phyloP scores from a whole-genome alignment of 2,888 invertebrate genomes.

The Apamea sordens region DNA sequence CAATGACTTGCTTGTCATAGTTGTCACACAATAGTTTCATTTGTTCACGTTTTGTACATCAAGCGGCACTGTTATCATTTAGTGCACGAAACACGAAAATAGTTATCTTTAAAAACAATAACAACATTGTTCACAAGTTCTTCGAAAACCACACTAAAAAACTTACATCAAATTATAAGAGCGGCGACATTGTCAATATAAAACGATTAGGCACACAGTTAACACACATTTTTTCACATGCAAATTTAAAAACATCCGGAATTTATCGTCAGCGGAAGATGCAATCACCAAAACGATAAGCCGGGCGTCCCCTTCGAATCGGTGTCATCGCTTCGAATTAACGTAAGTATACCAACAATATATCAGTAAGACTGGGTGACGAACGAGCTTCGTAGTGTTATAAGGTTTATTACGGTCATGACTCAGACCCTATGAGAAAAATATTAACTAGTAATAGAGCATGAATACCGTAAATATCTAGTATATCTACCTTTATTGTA shows the following conservation, averaged over 20 bases:
- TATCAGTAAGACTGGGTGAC: constrained; percentile 52
- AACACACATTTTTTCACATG: constrained; percentile 40
- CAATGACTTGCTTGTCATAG: constrained; percentile 17
- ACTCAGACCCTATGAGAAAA: constrained; percentile 52
- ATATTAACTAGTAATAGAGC: constrained; percentile 35
- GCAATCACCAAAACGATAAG: constrained; percentile 55
- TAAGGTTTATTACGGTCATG: constrained; percentile 46
- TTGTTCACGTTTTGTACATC: constrained; percentile 24
- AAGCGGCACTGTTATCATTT: constrained; percentile 28
- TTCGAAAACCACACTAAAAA: constrained; percentile 1
- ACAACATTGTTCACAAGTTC: constrained; percentile 5
- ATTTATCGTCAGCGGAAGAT: constrained; percentile 56
- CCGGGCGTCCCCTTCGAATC: constrained; percentile 53
- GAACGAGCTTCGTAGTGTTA: constrained; percentile 38
- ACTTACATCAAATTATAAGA: constrained; percentile 4
- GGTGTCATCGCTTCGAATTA: constrained; percentile 55
- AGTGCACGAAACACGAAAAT: constrained; percentile 12
- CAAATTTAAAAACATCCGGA: constrained; percentile 50
- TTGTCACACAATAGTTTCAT: constrained; percentile 22
- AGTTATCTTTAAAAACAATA: constrained; percentile 31
- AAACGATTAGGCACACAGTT: not conserved
- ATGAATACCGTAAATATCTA: constrained; percentile 27
- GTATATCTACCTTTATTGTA: not conserved
- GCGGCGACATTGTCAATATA: not conserved
- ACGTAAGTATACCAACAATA: constrained; percentile 52